Base-by-base conservation (phyloP, 2,888 invertebrate genomes). In the Archaeoteleia sp. region DNA sequence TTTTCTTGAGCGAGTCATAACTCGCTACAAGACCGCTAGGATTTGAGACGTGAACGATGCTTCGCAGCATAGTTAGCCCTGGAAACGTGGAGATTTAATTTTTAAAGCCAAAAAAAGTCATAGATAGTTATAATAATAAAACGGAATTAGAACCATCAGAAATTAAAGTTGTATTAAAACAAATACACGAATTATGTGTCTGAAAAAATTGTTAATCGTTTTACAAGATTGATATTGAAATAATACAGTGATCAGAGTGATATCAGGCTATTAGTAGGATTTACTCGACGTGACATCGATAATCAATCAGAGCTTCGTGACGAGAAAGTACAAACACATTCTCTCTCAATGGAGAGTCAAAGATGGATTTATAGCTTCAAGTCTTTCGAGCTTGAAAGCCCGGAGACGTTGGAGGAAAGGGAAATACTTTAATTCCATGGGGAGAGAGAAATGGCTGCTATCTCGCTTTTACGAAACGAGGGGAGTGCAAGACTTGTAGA, bases 1-100 rank as follows among this genome's bases (percentile, higher is more conserved):
- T 83, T 83, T 83, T 79, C 81, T 80, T 80, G 75, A 79, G 78
- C 78, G 75, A 75, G 76, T 76, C 73, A 78, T 81, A 82, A 78
- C 74, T 79, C 71, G 71, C 46, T 60, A 30, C 20, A 43, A 48
- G 51, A 53, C 57, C 49, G 66, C 66, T 48, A 54, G 32, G 45
- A 40, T 55, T 60, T 46, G 42, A 58, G 23, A 55, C 43, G 34
- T 39, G 58, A 48, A 25, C 39, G 34, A 46, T 27, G 27, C 32
- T 61, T 48, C 37, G 71, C 57, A 72, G 65, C 57, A 53, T 53
- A 51, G 68, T 75, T 76, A 76, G 63, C 76, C 77, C 67, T 69
- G 67, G 68, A 67, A 67, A 69, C 63, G 73, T 68, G 70, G 8
- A 15, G 17, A 72, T 72, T 78, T 77, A 74, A 76, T 78, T 80